phyloP scores from a whole-genome alignment of 2,113 vertebrate genomes.

The Struthio camelus region DNA sequence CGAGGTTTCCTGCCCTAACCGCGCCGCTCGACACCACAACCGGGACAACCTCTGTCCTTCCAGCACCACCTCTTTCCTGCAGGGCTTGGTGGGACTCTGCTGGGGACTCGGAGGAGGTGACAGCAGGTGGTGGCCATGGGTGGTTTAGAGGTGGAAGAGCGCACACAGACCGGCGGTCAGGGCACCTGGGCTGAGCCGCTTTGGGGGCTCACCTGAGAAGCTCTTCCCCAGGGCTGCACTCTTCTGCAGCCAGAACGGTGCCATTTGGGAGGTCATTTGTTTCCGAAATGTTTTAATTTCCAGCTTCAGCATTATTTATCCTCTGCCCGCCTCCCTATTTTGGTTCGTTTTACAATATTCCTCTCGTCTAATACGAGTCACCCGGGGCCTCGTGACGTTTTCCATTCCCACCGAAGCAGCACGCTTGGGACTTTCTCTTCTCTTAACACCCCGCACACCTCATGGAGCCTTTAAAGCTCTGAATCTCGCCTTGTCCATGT shows the following conservation, averaged over 20 bases:
- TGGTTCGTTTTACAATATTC: neutral
- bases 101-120: neutral
- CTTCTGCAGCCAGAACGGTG: neutral
- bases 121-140: neutral
- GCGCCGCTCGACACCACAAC: neutral
- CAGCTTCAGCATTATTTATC: neutral
- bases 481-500: neutral
- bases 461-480: neutral
- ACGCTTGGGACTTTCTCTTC: neutral
- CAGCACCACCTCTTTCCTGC: no score
- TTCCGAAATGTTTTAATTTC: neutral
- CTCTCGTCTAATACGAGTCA: neutral
- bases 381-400: neutral
- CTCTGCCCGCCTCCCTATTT: neutral
- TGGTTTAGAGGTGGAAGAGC: neutral
- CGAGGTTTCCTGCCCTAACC: neutral
- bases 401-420: neutral
- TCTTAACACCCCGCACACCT: neutral
- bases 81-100: neutral
- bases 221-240: accelerated
- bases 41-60: neutral
- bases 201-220: neutral
- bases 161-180: accelerated
- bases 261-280: neutral
- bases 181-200: neutral